These are phyloP conservation scores for Myotis planiceps DNA, from an alignment of 2,797 vertebrate genomes.

Conservation along the genomic window DNA sequence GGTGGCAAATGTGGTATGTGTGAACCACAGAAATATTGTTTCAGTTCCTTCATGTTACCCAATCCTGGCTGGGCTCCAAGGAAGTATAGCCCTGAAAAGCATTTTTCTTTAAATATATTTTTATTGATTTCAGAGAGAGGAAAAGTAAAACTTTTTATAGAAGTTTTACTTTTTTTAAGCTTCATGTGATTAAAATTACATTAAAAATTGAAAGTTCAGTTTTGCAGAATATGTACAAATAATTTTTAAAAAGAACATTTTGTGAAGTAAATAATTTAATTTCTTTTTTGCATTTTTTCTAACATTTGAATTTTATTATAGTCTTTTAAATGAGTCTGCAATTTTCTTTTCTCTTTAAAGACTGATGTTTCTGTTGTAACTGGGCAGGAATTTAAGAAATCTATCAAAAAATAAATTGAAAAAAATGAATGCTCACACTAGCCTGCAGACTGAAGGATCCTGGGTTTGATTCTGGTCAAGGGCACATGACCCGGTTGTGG, in stretches of 20 bases:
- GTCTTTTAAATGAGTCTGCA: neutral
- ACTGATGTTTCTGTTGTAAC: constrained; percentile 26
- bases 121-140: no score
- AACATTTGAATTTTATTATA: neutral
- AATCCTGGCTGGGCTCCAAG: constrained; percentile 3
- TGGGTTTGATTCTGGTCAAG: no score
- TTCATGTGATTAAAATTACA: neutral
- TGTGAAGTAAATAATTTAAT: neutral
- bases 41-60: constrained; percentile 52
- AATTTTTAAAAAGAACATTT: constrained; percentile 14
- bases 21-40: constrained; percentile 54
- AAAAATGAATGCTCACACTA: neutral
- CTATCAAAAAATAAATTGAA: constrained; percentile 32
- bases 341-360: neutral
- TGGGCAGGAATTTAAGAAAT: constrained; percentile 53
- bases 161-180: neutral
- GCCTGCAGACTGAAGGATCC: no score
- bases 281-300: neutral
- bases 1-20: constrained; percentile 18
- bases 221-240: neutral
- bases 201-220: neutral
- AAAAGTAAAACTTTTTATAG: neutral
- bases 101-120: neutral
- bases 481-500: no score
- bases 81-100: neutral